These are phyloP conservation scores for Todiramphus saurophagus DNA, from an alignment of 2,113 vertebrate genomes.

Conservation along the genomic window DNA sequence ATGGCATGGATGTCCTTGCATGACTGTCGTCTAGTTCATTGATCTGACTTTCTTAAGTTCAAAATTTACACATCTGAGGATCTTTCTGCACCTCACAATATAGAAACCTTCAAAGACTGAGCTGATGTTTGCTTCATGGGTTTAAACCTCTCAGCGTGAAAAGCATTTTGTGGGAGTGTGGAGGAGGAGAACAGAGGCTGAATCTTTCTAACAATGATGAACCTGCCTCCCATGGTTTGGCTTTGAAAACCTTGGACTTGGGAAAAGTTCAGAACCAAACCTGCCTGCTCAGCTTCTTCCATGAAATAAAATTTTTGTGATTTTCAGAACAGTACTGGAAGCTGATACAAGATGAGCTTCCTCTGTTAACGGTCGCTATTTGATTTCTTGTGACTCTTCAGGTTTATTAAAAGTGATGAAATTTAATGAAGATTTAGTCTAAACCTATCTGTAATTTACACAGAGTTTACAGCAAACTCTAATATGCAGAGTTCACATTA, in stretches of 20 bases:
- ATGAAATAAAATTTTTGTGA: background rate
- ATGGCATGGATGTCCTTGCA: constrained; percentile 51
- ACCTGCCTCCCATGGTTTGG: fast-evolving
- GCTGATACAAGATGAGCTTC: background rate
- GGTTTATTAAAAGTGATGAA: background rate
- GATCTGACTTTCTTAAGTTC: constrained; percentile 51
- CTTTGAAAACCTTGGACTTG: background rate
- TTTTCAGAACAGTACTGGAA: background rate
- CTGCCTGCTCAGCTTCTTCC: background rate
- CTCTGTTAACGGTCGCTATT: background rate
- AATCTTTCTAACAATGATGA: background rate
- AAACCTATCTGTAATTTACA: constrained; percentile 18
- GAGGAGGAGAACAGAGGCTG: background rate
- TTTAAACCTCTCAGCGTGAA: constrained; percentile 10
- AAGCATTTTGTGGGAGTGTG: background rate
- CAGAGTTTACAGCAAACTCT: constrained; percentile 62
- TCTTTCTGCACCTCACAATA: constrained; percentile 21
- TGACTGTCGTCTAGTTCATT: constrained; percentile 37
- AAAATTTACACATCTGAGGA: constrained; percentile 60
- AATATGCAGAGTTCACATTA: constrained; percentile 50
- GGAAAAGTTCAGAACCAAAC: background rate
- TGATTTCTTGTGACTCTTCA: background rate
- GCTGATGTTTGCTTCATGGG: background rate
- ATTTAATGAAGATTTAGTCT: constrained; percentile 34
- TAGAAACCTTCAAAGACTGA: constrained; percentile 44